Evolutionary conservation across 2,113 vertebrate genomes (phyloP), one percentile per base, ranked within the genome.

Genomic region (Nymphicus hollandicus): DNA sequence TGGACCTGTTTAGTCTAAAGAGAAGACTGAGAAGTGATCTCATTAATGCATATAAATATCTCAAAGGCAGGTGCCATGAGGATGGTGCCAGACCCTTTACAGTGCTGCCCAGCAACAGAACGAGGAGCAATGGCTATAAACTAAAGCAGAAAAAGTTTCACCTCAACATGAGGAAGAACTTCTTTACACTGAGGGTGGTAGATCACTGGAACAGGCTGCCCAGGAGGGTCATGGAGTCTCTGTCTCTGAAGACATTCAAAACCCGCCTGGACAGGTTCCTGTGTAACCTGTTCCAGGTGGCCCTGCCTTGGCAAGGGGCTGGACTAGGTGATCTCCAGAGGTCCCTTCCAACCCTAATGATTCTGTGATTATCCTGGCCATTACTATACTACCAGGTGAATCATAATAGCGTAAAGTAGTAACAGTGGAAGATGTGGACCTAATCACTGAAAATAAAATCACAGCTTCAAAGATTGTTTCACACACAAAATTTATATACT

Each of bases 361-460:
- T 58, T 58, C 13, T 15, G 22, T 58, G 56, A 58, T 24, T 58
- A 70, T 31, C 46, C 41, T 72, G 71, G 35, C 24, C 81, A 86
- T 33, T 46, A 77, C n/a, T 63, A 72, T 1, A 4, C 10, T 46
- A 60, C 11, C 58, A 90, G 58, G 53, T 90, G 88, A 93, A 66
- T 65, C 90, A 65, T 16, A 43, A 25, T 0, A 80, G 35, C 52
- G 55, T 7, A 4, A 65, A 88, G 70, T 1, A 65, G 43, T 43
- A 96, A 33, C 58, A 61, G 31, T 69, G 58, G 47, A 52, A 82
- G 41, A 77, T 23, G 37, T 4, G 73, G 17, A 88, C n/a, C 9
- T 86, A 86, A 83, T 90, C 77, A 80, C 76, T 55, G 76, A 88
- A 91, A 88, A 91, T 17, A 93, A 88, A 90, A 91, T 53, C 72